Evolutionary conservation across 2,113 vertebrate genomes (phyloP).

Genomic region (Chlorodrepanis virens): DNA sequence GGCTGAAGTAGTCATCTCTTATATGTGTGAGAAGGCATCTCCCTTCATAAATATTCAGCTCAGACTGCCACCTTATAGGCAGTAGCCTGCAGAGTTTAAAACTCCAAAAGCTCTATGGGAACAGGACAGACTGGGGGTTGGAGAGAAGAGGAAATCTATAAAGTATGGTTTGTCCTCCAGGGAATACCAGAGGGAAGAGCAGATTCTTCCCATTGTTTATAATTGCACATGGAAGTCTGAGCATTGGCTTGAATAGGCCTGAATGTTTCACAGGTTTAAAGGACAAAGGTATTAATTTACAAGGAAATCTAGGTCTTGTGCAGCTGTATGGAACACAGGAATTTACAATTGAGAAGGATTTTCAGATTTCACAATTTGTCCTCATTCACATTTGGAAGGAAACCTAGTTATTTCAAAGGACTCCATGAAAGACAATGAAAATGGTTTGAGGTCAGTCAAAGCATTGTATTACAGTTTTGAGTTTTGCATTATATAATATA

Average conservation of each 20-base stretch:
- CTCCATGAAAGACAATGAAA: slow-evolving; percentile 34
- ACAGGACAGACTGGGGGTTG: background rate
- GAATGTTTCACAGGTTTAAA: background rate
- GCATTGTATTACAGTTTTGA: slow-evolving; percentile 44
- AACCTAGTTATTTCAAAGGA: slow-evolving; percentile 48
- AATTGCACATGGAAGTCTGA: background rate
- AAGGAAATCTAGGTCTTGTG: background rate
- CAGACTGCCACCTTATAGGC: background rate
- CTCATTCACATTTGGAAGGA: slow-evolving; percentile 30
- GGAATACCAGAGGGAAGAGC: background rate
- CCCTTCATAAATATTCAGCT: background rate
- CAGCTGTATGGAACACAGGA: background rate
- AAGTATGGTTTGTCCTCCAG: background rate
- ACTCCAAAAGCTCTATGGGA: background rate
- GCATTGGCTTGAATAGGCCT: background rate
- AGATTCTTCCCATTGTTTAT: background rate
- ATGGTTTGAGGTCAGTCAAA: slow-evolving; percentile 56
- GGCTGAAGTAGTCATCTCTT: background rate
- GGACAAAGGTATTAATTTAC: background rate
- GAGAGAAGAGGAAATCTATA: background rate
- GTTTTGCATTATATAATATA: slow-evolving; percentile 53
- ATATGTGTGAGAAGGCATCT: background rate
- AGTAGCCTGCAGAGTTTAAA: background rate
- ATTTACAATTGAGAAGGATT: background rate
- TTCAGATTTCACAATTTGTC: slow-evolving; percentile 45